These are phyloP conservation scores for Syrphus vitripennis DNA, from an alignment of 2,888 invertebrate species.

Conservation along the genomic window DNA sequence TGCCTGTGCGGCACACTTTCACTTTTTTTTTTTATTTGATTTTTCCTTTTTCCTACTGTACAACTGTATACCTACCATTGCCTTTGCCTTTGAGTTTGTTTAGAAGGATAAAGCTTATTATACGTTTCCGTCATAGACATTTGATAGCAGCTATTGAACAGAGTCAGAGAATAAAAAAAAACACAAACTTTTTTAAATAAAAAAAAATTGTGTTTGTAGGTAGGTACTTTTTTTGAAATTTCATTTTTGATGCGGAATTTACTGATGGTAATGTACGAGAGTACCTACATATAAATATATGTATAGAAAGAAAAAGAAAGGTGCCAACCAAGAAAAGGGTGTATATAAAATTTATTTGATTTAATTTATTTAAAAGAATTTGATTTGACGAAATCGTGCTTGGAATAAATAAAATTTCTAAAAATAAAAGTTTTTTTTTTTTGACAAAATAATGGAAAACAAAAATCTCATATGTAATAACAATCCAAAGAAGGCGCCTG, in stretches of 20 bases:
- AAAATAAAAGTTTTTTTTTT: neutral
- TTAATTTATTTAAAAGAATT: conserved; percentile 68
- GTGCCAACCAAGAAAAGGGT: neutral
- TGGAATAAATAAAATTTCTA: neutral
- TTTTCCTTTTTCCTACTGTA: neutral
- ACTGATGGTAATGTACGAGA: conserved; percentile 9
- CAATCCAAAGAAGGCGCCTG: neutral
- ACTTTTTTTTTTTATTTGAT: neutral
- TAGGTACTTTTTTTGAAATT: conserved; percentile 14
- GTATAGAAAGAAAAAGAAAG: neutral
- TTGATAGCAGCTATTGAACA: conserved; percentile 45
- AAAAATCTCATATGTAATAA: neutral
- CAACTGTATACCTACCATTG: neutral
- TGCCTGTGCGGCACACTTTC: conserved; percentile 9
- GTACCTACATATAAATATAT: too few species aligned
- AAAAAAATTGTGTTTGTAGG: neutral
- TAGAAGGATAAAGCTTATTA: conserved; percentile 52
- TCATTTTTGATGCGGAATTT: conserved; percentile 41
- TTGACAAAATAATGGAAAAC: neutral
- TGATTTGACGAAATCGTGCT: conserved; percentile 45
- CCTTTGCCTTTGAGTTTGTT: conserved; percentile 25
- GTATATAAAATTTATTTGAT: conserved; percentile 44
- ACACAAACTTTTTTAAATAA: neutral
- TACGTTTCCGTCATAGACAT: conserved; percentile 49
- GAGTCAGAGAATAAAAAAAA: conserved; percentile 41